Evolutionary conservation across 2,888 invertebrate genomes (phyloP), one percentile per base, ranked within the genome.

Genomic region (Phasia obesa): DNA sequence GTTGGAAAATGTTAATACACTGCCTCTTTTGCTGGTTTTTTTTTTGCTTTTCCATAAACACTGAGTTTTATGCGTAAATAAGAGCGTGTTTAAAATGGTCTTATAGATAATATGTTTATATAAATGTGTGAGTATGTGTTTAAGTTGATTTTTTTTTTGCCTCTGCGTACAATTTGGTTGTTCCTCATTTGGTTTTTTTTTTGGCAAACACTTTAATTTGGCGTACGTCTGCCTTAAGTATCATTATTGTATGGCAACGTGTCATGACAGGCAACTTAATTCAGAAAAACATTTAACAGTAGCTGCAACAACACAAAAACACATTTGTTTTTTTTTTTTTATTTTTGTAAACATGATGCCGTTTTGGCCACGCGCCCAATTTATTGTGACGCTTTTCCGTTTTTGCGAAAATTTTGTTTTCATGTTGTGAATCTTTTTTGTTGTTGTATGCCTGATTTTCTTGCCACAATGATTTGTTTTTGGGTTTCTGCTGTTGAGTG

Each of bases 241-340:
- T 83, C 82, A 79, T 59, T 74, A 69, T 80, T 73, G 73, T 76
- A 76, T 73, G 80, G 80, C 76, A 80, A 62, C 76, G 75, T 83
- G 83, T 83, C 83, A 79, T 83, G 83, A 79, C 83, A 83, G 71
- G 77, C 84, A 84, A 87, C 88, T 88, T 87, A 89, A 88, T 89
- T 88, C 88, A 86, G 78, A 76, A 83, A 88, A 89, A 86, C 89
- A 87, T 87, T 89, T 88, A 88, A 87, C 87, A 88, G 64, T 75
- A 78, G 73, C 83, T 47, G 21, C 38, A 64, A 55, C 49, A 70
- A 77, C 69, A 65, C n/a, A 47, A 49, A n/a, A 65, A 59, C 64
- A 21, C 65, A 17, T 44, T 67, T 70, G 59, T 44, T 47, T 44
- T 42, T 3, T 70, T 13, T 47, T 69, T 51, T 55, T 65, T 35